Evolutionary conservation across 2,113 vertebrate species (phyloP).

Genomic region (Physeter macrocephalus): DNA sequence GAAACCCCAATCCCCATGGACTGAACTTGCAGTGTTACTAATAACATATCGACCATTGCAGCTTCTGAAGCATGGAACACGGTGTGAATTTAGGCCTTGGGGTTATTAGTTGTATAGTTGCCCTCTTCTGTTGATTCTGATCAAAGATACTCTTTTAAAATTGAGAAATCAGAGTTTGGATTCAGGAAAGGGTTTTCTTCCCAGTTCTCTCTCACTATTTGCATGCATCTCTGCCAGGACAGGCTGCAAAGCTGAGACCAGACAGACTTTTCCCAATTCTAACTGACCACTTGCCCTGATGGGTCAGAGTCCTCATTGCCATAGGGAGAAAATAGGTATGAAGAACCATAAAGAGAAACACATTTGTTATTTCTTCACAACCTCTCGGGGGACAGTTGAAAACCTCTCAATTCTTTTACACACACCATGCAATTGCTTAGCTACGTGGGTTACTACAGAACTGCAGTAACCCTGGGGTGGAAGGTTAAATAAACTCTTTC

Average conservation of each 20-base stretch:
- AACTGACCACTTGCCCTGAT: background rate
- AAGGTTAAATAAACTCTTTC: no score
- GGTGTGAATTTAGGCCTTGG: background rate
- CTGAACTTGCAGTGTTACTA: background rate
- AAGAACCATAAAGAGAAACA: background rate
- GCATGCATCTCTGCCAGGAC: background rate
- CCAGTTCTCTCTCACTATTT: background rate
- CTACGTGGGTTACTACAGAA: background rate
- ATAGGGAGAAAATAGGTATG: background rate
- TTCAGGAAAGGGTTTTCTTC: background rate
- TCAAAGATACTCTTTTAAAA: background rate
- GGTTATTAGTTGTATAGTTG: background rate
- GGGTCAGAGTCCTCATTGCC: background rate
- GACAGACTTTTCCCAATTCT: background rate
- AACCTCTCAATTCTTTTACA: background rate
- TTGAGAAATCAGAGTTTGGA: background rate
- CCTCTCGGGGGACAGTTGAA: background rate
- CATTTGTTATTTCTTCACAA: background rate
- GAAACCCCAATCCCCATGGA: background rate
- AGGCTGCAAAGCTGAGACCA: background rate
- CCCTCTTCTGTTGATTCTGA: background rate
- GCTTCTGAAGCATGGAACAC: background rate
- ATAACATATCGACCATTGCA: background rate
- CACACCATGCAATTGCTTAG: background rate
- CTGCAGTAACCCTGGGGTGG: background rate